Percentiles rank a stretch among this genome's conserved stretches.
Evolutionary conservation across 2,113 vertebrate genomes (phyloP).

Genomic region (Turnix velox): DNA sequence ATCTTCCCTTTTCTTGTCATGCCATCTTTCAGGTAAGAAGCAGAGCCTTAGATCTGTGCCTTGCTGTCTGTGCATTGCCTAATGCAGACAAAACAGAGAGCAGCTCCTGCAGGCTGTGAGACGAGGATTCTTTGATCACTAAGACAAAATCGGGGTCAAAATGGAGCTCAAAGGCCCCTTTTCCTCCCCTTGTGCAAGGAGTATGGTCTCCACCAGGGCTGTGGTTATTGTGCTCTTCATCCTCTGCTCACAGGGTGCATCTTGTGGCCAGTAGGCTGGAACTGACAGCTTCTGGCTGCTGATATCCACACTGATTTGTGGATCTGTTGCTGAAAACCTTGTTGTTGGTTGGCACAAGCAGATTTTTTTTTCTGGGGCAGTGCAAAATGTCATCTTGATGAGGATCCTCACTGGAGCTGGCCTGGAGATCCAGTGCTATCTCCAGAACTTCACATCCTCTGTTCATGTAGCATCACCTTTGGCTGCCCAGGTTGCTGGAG

Average conservation of each 20-base stretch:
- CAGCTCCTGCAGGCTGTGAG: not conserved
- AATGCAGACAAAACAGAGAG: not conserved
- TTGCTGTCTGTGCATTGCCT: not conserved
- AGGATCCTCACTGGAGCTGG: not conserved
- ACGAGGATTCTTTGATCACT: not conserved
- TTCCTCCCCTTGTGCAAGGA: not conserved
- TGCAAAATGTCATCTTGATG: not conserved
- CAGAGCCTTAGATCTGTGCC: not conserved
- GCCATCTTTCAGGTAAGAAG: not conserved
- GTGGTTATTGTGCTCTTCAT: not conserved
- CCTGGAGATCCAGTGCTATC: not conserved
- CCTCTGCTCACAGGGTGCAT: fast-evolving
- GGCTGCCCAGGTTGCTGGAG: not conserved
- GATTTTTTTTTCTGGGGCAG: not conserved
- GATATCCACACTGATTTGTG: not conserved
- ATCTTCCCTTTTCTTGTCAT: not conserved
- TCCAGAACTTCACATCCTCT: not conserved
- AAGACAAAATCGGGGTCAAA: not conserved
- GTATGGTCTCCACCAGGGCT: not conserved
- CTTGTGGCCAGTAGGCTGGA: not conserved
- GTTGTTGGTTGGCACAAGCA: not conserved
- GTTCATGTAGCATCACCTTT: not conserved
- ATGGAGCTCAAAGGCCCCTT: not conserved
- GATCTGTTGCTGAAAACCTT: not conserved
- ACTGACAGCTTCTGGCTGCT: not conserved